Evolutionary conservation across 2,113 vertebrate genomes (phyloP).

Genomic region (Odontophorus gujanensis): DNA sequence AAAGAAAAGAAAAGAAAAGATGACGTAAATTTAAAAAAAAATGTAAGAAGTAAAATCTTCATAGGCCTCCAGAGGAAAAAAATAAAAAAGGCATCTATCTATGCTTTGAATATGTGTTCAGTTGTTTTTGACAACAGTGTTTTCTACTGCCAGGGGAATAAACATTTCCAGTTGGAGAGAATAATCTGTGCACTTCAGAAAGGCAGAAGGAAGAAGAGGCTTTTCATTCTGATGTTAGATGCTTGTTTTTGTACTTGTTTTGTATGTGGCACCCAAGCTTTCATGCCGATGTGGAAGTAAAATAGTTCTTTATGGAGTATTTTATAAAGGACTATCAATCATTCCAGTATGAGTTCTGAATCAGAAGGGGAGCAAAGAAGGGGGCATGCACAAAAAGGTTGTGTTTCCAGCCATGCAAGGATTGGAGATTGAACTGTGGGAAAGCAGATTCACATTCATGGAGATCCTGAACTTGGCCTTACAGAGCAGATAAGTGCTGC

Average conservation of each 20-base stretch:
- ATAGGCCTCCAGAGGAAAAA: not conserved
- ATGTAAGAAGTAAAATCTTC: not conserved
- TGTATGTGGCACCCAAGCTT: not conserved
- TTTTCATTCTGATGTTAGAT: constrained; percentile 19
- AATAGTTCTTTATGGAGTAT: constrained; percentile 50
- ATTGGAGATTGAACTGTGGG: constrained; percentile 62
- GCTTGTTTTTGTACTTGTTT: constrained; percentile 18
- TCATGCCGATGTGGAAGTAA: constrained; percentile 38
- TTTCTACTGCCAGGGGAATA: not conserved
- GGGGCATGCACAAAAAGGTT: constrained; percentile 29
- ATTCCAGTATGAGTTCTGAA: constrained; percentile 40
- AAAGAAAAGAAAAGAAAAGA: not conserved
- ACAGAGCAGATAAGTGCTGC: not conserved
- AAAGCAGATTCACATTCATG: constrained; percentile 43
- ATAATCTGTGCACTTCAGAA: constrained; percentile 25
- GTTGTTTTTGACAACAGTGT: not conserved
- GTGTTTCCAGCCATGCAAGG: constrained; percentile 15
- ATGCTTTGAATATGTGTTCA: not conserved
- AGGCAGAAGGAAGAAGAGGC: constrained; percentile 3
- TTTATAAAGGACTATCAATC: constrained; percentile 67
- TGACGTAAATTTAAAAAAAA: not conserved
- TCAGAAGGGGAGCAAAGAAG: constrained; percentile 38
- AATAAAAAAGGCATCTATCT: not conserved
- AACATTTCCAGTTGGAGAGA: constrained; percentile 11
- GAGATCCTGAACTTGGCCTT: constrained; percentile 42